Evolutionary conservation across 2,888 invertebrate genomes (phyloP), one percentile per base, ranked within the genome.

Genomic region (Sthenelais limicola): DNA sequence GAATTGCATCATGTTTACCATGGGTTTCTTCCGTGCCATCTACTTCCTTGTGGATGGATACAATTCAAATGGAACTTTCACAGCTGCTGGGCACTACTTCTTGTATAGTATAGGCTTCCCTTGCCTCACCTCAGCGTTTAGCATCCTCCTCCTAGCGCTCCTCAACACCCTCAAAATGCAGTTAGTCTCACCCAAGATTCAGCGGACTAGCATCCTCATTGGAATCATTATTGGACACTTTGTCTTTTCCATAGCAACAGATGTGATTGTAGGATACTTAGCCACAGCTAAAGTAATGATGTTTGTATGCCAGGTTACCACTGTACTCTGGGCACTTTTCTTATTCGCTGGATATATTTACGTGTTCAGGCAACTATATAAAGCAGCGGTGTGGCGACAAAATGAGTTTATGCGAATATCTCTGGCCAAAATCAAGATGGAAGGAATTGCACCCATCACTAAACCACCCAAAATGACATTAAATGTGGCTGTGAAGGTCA

Each of bases 1-100:
- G 28, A 94, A 96, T 88, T 88, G 94, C 66, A 91, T 96, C 79
- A 88, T 97, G 71, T 93, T 95, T 12, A 90, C 93, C 15, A 92
- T 96, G 52, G 95, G 96, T 84, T 91, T 93, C 24, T 90, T 84
- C n/a, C 77, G 87, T 67, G 94, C 95, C 80, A 93, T 94, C 81
- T 96, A 95, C 85, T 91, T 97, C 80, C 93, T 95, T 80, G 94
- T 95, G 85, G 97, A 97, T 88, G 94, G 95, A 0, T 97, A 97
- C 86, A 96, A 96, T 84, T 92, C 94, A n/a, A 92, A 92, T 75
- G 91, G 91, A 75, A 93, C 93, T 0, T 91, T 96, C 84, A 94
- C 94, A 73, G 87, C 93, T 74, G 93, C 82, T 15, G 49, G 95
- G 38, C 94, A 95, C 69, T 93, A 94, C 83, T 92, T 96, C 67